Conservation (phyloP, 2,113 vertebrate genomes). For the Phycodurus eques region DNA sequence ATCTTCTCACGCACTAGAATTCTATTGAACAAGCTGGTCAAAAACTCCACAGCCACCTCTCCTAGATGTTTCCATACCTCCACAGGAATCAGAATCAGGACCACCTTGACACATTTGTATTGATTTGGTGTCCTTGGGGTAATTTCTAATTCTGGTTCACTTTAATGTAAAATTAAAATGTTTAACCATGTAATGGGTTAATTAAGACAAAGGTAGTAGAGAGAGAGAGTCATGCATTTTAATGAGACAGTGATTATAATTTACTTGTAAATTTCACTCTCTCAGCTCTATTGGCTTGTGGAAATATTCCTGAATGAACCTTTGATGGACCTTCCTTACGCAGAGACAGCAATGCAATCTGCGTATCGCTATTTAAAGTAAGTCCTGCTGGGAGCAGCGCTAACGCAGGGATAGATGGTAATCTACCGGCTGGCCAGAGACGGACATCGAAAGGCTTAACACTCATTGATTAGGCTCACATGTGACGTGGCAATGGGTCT, state of each 20-base stretch:
- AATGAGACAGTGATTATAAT: constrained; percentile 13
- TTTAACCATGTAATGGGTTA: background rate
- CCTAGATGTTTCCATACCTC: no score
- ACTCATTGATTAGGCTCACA: constrained; percentile 64
- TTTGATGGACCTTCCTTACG: constrained; percentile 18
- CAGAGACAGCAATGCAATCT: constrained; percentile 33
- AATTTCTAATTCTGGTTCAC: background rate
- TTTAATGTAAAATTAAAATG: background rate
- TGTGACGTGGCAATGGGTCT: constrained; percentile 43
- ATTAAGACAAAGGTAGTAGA: background rate
- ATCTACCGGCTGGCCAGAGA: constrained; percentile 53
- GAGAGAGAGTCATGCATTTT: background rate
- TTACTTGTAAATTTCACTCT: constrained; percentile 22
- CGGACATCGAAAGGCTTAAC: constrained; percentile 51
- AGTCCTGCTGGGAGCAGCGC: constrained; percentile 44
- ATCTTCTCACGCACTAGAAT: no score
- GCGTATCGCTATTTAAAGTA: constrained; percentile 66
- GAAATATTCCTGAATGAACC: constrained; percentile 21
- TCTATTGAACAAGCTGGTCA: no score
- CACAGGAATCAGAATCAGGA: no score
- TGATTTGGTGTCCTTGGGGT: constrained; percentile 7
- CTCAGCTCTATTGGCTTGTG: constrained; percentile 1
- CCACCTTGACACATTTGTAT: constrained; percentile 9
- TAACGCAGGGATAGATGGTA: constrained; percentile 55
- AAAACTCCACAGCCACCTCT: no score